Evolutionary conservation across 2,797 vertebrate species (phyloP), one percentile per base, ranked within the genome.

Genomic region (Lepilemur ruficaudatus): DNA sequence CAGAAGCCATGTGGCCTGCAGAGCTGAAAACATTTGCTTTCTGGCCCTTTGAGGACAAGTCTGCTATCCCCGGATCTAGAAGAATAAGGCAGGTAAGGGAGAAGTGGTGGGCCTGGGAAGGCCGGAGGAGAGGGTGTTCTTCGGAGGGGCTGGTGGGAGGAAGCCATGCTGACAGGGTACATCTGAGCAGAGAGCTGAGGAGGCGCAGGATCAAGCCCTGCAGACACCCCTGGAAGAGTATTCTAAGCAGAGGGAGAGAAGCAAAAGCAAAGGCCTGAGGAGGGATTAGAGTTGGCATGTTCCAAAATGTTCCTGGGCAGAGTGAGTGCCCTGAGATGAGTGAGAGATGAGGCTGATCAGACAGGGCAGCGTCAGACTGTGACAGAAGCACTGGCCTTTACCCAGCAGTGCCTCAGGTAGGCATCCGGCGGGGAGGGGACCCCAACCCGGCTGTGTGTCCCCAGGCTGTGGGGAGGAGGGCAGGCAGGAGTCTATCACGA

Each of bases 361-460:
- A 11, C 7, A 20, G 48, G n/a, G 30, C 52, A 12, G 41, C 14
- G 4, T 55, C 43, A 2, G 22, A 28, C 4, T 1, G 2, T 35
- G 52, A 78, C 15, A 7, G 11, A 22, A 80, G 9, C 10, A 3
- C 15, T 5, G 35, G 57, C 14, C 30, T 79, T 48, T 38, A 22
- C 32, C 32, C 0, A 15, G 15, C 23, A 28, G 30, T 23, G 15
- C 22, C 43, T 5, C 0, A 8, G 7, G 13, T 11, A 69, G 23
- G 2, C 11, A 11, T 55, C 25, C 23, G 41, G 35, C 15, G 46
- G 41, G 43, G 80, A 4, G 32, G 28, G 0, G 15, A n/a, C 46
- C 35, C 22, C 11, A 4, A 57, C 46, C 3, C 5, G 41, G 4
- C 12, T 28, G 10, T 25, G 52, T 48, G 41, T n/a, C 41, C 35